phyloP scores from a whole-genome alignment of 1,140 invertebrate genomes.

The Agrypnia vestita region DNA sequence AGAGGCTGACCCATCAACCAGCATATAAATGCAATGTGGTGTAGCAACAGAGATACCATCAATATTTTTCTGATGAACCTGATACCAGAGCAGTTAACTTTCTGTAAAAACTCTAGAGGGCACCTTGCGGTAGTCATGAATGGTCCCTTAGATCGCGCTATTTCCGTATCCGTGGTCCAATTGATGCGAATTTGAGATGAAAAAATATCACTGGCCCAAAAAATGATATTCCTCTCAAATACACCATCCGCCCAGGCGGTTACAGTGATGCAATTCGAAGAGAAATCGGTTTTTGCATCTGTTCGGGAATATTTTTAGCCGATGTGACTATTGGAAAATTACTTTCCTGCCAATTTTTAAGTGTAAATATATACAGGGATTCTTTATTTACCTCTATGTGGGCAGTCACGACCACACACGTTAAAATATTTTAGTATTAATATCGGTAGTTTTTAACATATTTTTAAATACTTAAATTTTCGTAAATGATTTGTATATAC shows the following conservation, averaged over 20 bases:
- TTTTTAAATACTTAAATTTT: background rate
- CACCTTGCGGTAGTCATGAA: background rate
- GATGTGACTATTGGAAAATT: constrained; percentile 38
- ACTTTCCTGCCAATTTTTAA: constrained; percentile 24
- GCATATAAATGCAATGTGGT: too few species aligned
- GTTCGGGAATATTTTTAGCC: constrained; percentile 25
- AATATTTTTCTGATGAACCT: too few species aligned
- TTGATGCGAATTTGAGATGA: background rate
- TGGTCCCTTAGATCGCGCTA: background rate
- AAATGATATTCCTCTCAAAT: background rate
- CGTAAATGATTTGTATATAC: too few species aligned
- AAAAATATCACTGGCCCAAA: background rate
- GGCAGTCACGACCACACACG: background rate
- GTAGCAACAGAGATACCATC: background rate
- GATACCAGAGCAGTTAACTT: too few species aligned
- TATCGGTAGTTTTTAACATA: background rate
- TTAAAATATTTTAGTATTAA: background rate
- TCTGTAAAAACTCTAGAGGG: background rate
- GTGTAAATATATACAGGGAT: constrained; percentile 25
- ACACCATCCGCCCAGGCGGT: constrained; percentile 11
- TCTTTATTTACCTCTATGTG: constrained; percentile 31
- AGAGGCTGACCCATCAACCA: too few species aligned
- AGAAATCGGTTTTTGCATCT: constrained; percentile 42
- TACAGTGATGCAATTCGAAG: background rate
- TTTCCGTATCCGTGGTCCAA: constrained; percentile 17